Evolutionary conservation across 2,113 vertebrate genomes (phyloP), one percentile per base, ranked within the genome.

Genomic region (Dunckerocampus dactyliophorus): DNA sequence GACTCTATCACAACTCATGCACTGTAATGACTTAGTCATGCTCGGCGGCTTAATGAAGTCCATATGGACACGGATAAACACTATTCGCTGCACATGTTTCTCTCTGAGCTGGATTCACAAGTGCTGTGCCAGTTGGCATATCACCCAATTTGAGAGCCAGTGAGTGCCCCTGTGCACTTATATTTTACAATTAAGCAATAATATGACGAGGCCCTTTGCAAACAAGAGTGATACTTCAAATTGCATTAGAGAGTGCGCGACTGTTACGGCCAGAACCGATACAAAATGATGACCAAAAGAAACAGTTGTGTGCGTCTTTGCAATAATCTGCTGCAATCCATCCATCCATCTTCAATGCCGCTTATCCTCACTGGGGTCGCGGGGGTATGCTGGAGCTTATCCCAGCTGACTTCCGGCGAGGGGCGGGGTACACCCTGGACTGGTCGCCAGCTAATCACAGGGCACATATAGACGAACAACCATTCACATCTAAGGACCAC

Each of bases 181-280:
- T 69, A 66, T 63, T 75, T 74, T 77, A 58, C 78, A 76, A 75
- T 76, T 81, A 80, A 58, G 74, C 76, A 80, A 78, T 83, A 81
- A 80, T 58, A 67, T 37, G 62, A 2, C 47, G 16, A 28, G 76
- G 70, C 69, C 78, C 75, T 76, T 74, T 62, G 54, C 66, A 75
- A 65, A 65, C 62, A 68, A 14, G 39, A 14, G 3, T 43, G 39
- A 43, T 14, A 14, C 13, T 43, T 43, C 39, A 43, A 13, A 43
- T 14, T 47, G 17, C 47, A 9, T 47, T 47, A 46, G 20, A 17
- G 20, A 56, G 65, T 19, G 21, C 62, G 13, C 37, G 20, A 59
- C 17, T 20, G 39, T 43, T 43, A 14, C 2, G 39, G 49, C 49
- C 57, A 45, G 28, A 14, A 57, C 60, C 47, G 69, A 74, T 71